Conservation (phyloP, 2,888 invertebrate species). For the Trissolcus japonicus region DNA sequence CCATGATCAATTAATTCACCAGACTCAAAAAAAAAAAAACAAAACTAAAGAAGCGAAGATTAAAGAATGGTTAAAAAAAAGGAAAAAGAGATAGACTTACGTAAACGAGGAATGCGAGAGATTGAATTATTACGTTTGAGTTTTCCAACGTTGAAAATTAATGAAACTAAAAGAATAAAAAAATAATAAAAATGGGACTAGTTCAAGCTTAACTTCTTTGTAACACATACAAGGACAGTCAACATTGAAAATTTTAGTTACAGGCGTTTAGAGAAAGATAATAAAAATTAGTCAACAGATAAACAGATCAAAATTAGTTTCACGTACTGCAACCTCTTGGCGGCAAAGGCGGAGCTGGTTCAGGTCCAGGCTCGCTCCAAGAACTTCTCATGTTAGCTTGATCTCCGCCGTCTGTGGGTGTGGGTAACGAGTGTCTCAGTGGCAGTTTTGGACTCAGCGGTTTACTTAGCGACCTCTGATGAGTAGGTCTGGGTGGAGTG, state of each 20-base stretch:
- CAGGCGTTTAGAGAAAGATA: no score
- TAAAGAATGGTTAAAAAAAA: not conserved
- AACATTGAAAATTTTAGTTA: no score
- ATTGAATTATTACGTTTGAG: constrained; percentile 37
- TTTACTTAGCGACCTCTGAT: constrained; percentile 77
- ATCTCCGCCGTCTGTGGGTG: constrained; percentile 76
- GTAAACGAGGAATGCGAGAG: constrained; percentile 47
- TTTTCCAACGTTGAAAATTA: constrained; percentile 49
- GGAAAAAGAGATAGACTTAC: constrained; percentile 38
- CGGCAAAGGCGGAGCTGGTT: constrained; percentile 84
- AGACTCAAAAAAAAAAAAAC: not conserved
- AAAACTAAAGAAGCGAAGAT: not conserved
- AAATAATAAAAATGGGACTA: constrained; percentile 35
- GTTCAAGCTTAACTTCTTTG: constrained; percentile 8
- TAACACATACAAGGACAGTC: no score
- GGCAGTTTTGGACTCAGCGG: constrained; percentile 78
- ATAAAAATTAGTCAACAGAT: not conserved
- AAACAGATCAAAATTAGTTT: constrained; percentile 9
- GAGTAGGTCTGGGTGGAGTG: constrained; percentile 74
- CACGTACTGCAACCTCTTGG: constrained; percentile 85
- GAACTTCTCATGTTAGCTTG: constrained; percentile 78
- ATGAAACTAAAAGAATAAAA: constrained; percentile 48
- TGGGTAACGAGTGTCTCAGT: constrained; percentile 77
- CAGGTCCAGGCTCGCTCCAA: constrained; percentile 80
- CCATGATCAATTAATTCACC: no score